Evolutionary conservation across 2,113 vertebrate species (phyloP).

Genomic region (Leptosomus discolor): DNA sequence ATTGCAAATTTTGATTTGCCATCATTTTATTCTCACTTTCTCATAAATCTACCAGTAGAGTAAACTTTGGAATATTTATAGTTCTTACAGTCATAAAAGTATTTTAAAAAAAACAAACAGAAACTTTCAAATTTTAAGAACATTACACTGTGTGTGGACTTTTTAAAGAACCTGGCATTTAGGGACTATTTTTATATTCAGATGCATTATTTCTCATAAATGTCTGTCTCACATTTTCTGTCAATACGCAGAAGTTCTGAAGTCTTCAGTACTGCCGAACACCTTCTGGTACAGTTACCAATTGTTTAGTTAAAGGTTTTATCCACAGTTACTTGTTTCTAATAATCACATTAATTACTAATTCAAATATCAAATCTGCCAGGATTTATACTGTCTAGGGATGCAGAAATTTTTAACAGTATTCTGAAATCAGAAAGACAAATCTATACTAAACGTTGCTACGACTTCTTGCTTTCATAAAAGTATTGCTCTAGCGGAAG

Average conservation of each 20-base stretch:
- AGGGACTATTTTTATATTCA: neutral
- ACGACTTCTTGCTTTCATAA: neutral
- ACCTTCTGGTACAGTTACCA: neutral
- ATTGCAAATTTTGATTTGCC: neutral
- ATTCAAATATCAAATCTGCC: neutral
- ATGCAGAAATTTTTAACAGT: neutral
- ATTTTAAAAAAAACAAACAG: neutral
- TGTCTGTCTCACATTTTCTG: neutral
- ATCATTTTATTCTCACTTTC: neutral
- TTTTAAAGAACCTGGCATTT: neutral
- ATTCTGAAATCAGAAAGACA: neutral
- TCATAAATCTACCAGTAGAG: neutral
- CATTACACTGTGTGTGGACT: neutral
- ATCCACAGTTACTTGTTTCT: neutral
- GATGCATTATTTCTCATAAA: neutral
- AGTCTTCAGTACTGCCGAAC: neutral
- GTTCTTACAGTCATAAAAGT: neutral
- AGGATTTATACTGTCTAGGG: neutral
- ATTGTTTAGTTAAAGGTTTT: neutral
- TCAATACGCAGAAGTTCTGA: neutral
- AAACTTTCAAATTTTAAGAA: neutral
- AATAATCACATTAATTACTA: neutral
- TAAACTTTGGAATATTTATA: neutral
- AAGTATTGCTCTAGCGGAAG: neutral
- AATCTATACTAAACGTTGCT: neutral